phyloP scores from a whole-genome alignment of 1,140 invertebrate species.

The Hestina assimilis region DNA sequence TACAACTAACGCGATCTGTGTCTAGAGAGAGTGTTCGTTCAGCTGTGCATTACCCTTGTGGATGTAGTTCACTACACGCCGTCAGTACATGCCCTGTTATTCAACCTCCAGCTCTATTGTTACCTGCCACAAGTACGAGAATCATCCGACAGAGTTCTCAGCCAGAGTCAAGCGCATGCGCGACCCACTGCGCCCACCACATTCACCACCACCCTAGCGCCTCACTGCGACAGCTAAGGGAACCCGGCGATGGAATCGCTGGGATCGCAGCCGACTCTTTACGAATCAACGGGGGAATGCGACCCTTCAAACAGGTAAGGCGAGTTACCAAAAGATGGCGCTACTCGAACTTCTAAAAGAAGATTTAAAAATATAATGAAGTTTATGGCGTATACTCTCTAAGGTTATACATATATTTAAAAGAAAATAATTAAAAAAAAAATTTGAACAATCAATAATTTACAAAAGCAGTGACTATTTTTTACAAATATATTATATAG shows the following conservation, averaged over 20 bases:
- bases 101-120: slow-evolving; percentile 83
- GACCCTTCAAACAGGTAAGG: slow-evolving; percentile 96
- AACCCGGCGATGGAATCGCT: slow-evolving; percentile 92
- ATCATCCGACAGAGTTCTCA: slow-evolving; percentile 95
- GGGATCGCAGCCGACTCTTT: slow-evolving; percentile 98
- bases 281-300: slow-evolving; percentile 96
- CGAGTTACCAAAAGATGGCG: slow-evolving; percentile 51
- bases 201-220: slow-evolving; percentile 83
- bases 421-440: too few relatives aligned
- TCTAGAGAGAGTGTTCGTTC: slow-evolving; percentile 86
- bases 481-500: too few relatives aligned
- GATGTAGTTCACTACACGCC: slow-evolving; percentile 73
- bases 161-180: slow-evolving; percentile 88
- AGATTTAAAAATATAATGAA: neutral
- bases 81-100: slow-evolving; percentile 82
- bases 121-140: slow-evolving; percentile 84
- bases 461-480: too few relatives aligned
- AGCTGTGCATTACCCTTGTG: slow-evolving; percentile 80
- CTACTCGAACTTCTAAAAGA: slow-evolving; percentile 8
- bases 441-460: too few relatives aligned
- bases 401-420: neutral
- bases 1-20: slow-evolving; percentile 86
- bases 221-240: slow-evolving; percentile 89
- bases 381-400: neutral
- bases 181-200: slow-evolving; percentile 80